phyloP scores from a whole-genome alignment of 2,113 vertebrate species.

The Planiliza haematocheilus region DNA sequence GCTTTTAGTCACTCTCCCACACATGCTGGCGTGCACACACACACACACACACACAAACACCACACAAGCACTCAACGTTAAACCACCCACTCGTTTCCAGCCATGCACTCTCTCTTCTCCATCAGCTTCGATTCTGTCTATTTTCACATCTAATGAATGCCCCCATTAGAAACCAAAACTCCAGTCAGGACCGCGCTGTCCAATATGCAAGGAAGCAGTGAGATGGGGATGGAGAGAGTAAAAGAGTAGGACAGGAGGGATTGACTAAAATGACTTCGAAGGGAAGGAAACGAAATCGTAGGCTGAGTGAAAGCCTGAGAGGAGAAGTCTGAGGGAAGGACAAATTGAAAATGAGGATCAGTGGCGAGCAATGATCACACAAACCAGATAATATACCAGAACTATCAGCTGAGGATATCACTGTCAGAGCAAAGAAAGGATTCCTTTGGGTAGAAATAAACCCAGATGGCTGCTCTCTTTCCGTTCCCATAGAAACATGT shows the following conservation, averaged over 20 bases:
- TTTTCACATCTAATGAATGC: conserved; percentile 45
- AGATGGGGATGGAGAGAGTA: not conserved
- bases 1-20: conserved; percentile 48
- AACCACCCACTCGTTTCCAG: conserved; percentile 43
- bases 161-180: conserved; percentile 26
- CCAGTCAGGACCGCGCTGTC: conserved; percentile 23
- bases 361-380: conserved; percentile 24
- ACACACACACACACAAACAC: conserved; percentile 19
- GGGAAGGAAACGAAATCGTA: conserved; percentile 17
- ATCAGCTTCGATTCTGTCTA: conserved; percentile 6
- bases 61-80: conserved; percentile 2
- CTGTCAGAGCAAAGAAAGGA: conserved; percentile 1
- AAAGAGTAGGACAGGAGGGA: conserved; percentile 8
- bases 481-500: conserved; percentile 53
- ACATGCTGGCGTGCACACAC: conserved; percentile 14
- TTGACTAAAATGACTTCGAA: conserved; percentile 20
- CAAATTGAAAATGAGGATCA: conserved; percentile 38
- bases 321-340: conserved; percentile 15
- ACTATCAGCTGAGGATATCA: conserved; percentile 2
- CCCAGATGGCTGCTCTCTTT: conserved; percentile 21
- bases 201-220: not conserved
- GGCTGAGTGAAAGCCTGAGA: not conserved
- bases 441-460: conserved; percentile 41
- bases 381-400: conserved; percentile 27
- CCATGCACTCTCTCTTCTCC: conserved; percentile 11